Base-by-base conservation (phyloP, 2,797 vertebrate species). In the Dallia pectoralis region DNA sequence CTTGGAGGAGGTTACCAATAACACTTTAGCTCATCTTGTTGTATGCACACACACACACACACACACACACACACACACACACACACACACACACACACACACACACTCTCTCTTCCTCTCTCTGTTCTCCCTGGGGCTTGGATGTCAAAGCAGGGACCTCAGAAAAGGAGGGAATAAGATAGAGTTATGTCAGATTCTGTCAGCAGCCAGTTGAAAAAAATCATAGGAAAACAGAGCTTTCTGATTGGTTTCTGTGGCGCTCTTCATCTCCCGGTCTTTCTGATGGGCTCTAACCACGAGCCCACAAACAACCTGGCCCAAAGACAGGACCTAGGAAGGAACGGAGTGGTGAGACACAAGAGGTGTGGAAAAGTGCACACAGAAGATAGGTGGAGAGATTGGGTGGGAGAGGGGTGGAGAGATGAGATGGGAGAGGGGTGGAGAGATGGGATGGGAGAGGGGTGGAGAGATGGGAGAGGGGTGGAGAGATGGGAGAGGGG, bases 101-200 rank as follows among this genome's bases (percentile, higher is more conserved):
- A 59, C 32, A 33, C 15, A 53, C 47, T 22, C 85, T 84, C 78
- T 86, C 89, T 89, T 87, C 85, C 81, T 74, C 74, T 78, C 77
- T 67, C 79, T 75, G n/a, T n/a, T 62, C 87, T 72, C 65, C 88
- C 76, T 74, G 74, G 63, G 86, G 82, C 82, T 33, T 83, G 81
- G 79, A 89, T 87, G 88, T 87, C 81, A 89, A 90, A 86, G 84
- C 85, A 63, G 70, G 82, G 78, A 75, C 77, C 78, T 87, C 75
- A 3, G 78, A 77, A 77, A 87, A 44, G 82, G 81, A 87, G 77
- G 81, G 72, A 78, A 85, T 63, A 75, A 87, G 84, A 91, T 89
- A 91, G 89, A 91, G 91, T 91, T 82, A 76, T 90, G 87, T 89
- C 85, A 87, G 87, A 89, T 89, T 89, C 84, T 71, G 79, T 79